phyloP scores from a whole-genome alignment of 1,140 invertebrate species.

The Neodiprion fabricii region DNA sequence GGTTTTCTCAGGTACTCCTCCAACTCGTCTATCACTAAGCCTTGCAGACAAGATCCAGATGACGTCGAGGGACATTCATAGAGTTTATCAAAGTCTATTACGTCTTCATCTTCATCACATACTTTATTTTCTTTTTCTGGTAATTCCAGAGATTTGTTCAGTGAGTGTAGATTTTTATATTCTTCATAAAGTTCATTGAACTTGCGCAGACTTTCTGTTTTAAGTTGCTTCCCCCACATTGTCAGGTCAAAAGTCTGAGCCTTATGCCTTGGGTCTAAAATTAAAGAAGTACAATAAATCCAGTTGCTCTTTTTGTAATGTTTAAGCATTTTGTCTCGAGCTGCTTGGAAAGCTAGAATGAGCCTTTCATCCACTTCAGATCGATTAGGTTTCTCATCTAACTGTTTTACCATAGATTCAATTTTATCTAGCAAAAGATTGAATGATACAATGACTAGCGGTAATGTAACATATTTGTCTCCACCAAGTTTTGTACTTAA shows the following conservation, averaged over 20 bases:
- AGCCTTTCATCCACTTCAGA: constrained; percentile 43
- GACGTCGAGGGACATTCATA: constrained; percentile 43
- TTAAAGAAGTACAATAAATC: constrained; percentile 48
- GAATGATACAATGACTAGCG: constrained; percentile 42
- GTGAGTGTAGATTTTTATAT: constrained; percentile 38
- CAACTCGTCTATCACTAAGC: constrained; percentile 29
- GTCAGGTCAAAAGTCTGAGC: constrained; percentile 48
- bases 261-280: constrained; percentile 51
- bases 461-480: constrained; percentile 46
- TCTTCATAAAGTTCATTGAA: constrained; percentile 42
- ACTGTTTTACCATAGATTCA: constrained; percentile 40
- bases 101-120: constrained; percentile 38
- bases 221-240: constrained; percentile 43
- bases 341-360: constrained; percentile 45
- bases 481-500: constrained; percentile 41
- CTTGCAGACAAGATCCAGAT: constrained; percentile 35
- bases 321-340: constrained; percentile 47
- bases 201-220: constrained; percentile 42
- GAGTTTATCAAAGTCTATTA: constrained; percentile 43
- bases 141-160: constrained; percentile 29
- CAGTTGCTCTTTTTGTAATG: constrained; percentile 50
- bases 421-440: constrained; percentile 50
- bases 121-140: constrained; percentile 27
- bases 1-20: neutral
- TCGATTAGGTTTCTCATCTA: constrained; percentile 28